Conservation (phyloP, 2,888 invertebrate species). For the Pandemis cinnamomeana region DNA sequence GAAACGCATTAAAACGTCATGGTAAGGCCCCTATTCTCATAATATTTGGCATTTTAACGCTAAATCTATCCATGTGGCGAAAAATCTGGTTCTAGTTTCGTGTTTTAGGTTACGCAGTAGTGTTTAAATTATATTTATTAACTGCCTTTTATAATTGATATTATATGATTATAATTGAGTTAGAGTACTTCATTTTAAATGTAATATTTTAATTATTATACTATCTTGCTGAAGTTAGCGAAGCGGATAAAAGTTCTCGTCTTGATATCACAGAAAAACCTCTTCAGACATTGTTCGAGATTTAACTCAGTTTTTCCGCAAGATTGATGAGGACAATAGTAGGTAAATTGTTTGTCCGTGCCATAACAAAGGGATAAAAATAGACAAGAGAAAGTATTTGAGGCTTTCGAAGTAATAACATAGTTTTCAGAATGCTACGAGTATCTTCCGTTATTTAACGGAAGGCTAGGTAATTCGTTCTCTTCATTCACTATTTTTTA, state of each 20-base stretch:
- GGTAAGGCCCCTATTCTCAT: too few relatives aligned
- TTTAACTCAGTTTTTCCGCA: slow-evolving; percentile 23
- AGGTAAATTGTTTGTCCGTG: slow-evolving; percentile 22
- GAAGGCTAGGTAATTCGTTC: neutral
- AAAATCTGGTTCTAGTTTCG: too few relatives aligned
- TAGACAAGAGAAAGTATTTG: slow-evolving; percentile 24
- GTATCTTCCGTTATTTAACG: neutral
- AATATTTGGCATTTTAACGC: too few relatives aligned
- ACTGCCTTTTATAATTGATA: too few relatives aligned
- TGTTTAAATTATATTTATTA: too few relatives aligned
- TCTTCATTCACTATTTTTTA: slow-evolving; percentile 14
- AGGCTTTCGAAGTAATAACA: slow-evolving; percentile 27
- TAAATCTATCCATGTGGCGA: too few relatives aligned
- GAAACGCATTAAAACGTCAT: too few relatives aligned
- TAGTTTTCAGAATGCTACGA: slow-evolving; percentile 7
- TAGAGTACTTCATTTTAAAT: neutral
- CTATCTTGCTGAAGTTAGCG: neutral
- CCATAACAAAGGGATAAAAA: slow-evolving; percentile 27
- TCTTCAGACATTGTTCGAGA: slow-evolving; percentile 19
- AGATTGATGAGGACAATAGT: slow-evolving; percentile 27
- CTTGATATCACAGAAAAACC: slow-evolving; percentile 9
- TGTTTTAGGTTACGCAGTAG: too few relatives aligned
- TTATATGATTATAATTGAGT: too few relatives aligned
- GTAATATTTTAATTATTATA: slow-evolving; percentile 18
- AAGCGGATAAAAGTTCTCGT: slow-evolving; percentile 7